phyloP scores from a whole-genome alignment of 2,797 vertebrate species.

The Urocyon cinereoargenteus region DNA sequence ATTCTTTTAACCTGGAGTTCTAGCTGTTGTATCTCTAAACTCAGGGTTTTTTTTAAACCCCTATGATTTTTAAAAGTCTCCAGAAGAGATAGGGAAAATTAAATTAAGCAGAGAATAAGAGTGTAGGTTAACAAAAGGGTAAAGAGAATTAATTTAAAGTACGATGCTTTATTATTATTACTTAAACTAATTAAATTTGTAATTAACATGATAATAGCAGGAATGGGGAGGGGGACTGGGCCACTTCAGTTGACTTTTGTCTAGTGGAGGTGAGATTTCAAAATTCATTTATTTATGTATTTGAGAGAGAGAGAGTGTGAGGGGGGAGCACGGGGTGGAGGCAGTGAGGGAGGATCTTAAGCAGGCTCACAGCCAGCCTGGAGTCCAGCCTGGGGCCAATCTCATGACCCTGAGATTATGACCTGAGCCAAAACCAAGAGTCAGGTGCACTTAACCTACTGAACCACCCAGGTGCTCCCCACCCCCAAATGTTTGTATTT shows the following conservation, averaged over 20 bases:
- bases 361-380: neutral
- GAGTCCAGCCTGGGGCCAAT: neutral
- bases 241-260: neutral
- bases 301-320: neutral
- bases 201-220: neutral
- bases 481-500: neutral
- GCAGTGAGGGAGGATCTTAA: neutral
- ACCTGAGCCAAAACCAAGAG: neutral
- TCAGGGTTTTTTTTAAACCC: neutral
- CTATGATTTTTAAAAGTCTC: neutral
- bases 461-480: neutral
- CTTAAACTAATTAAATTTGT: conserved; percentile 16
- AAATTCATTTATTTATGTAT: neutral
- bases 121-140: neutral
- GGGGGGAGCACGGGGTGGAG: neutral
- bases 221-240: neutral
- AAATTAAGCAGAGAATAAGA: neutral
- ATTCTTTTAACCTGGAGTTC: neutral
- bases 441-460: neutral
- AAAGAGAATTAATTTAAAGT: conserved; percentile 17
- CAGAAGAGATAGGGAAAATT: neutral
- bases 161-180: neutral
- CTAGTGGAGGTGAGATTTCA: neutral
- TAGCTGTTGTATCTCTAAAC: neutral
- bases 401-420: neutral